Percentiles rank a stretch among this genome's conserved stretches.
phyloP scores from a whole-genome alignment of 2,888 invertebrate genomes.

The Eristalinus sepulchralis region DNA sequence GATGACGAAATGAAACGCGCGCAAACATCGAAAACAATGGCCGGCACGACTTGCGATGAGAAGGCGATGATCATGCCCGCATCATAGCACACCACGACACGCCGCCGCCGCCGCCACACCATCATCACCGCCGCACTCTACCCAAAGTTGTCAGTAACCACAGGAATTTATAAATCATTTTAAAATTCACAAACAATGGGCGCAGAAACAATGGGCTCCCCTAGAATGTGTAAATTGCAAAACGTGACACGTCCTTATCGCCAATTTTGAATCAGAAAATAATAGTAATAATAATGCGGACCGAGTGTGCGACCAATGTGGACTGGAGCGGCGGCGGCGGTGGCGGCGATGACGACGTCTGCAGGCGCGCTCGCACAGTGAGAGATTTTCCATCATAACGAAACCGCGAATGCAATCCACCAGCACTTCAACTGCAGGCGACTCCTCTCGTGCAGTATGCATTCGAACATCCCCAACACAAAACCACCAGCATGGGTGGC shows the following conservation, averaged over 20 bases:
- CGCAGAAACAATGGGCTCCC: conserved; percentile 69
- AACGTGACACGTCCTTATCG: conserved; percentile 81
- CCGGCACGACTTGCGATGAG: conserved; percentile 43
- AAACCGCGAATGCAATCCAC: conserved; percentile 34
- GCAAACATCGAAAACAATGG: conserved; percentile 45
- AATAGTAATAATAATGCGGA: conserved; percentile 74
- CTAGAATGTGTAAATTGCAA: conserved; percentile 81
- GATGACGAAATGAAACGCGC: not conserved
- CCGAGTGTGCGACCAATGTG: conserved; percentile 62
- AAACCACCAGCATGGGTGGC: conserved; percentile 57
- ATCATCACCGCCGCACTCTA: conserved; percentile 50
- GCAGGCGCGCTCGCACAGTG: conserved; percentile 2
- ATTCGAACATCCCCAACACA: conserved; percentile 27
- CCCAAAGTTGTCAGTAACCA: conserved; percentile 60
- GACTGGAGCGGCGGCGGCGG: conserved; percentile 31
- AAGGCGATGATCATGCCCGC: conserved; percentile 52
- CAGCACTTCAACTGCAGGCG: conserved; percentile 15
- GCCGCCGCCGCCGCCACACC: not conserved
- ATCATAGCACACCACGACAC: conserved; percentile 22
- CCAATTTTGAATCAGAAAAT: conserved; percentile 79
- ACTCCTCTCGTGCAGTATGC: conserved; percentile 9
- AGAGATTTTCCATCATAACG: conserved; percentile 66
- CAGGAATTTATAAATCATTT: conserved; percentile 70
- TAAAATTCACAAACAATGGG: conserved; percentile 66
- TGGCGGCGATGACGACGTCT: not conserved